These are phyloP conservation scores for Lacerta bilineata DNA, from an alignment of 2,797 vertebrate species.

Conservation along the genomic window DNA sequence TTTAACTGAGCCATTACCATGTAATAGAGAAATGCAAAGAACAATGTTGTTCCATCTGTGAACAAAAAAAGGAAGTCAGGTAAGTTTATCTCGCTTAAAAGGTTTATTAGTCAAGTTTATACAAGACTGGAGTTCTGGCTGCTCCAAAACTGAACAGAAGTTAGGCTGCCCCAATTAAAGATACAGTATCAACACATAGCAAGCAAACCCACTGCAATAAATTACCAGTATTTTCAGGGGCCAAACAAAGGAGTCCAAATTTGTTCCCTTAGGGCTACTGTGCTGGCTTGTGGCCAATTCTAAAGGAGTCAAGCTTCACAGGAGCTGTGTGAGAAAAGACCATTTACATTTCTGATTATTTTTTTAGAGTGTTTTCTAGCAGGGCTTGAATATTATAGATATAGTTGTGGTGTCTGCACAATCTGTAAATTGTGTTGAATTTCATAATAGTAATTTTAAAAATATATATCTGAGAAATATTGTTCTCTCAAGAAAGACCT, in stretches of 20 bases:
- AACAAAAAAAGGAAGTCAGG: too few relatives aligned
- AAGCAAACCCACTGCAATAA: not conserved
- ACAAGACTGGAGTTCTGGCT: not conserved
- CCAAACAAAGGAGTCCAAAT: not conserved
- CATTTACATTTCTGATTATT: not conserved
- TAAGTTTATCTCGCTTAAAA: too few relatives aligned
- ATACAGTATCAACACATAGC: not conserved
- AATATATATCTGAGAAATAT: not conserved
- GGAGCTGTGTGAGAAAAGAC: not conserved
- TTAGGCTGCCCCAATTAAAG: not conserved
- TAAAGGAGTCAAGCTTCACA: not conserved
- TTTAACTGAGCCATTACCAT: too few relatives aligned
- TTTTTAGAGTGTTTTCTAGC: not conserved
- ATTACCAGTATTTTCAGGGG: not conserved
- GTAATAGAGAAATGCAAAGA: too few relatives aligned
- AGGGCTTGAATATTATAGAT: not conserved
- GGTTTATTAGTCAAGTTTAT: too few relatives aligned
- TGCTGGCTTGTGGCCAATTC: not conserved
- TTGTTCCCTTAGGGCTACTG: not conserved
- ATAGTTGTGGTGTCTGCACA: not conserved
- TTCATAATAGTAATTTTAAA: not conserved
- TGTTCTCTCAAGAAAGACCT: not conserved
- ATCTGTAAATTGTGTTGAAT: not conserved
- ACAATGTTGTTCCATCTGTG: too few relatives aligned
- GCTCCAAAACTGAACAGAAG: not conserved